phyloP scores from a whole-genome alignment of 2,888 invertebrate species.

The Thymelicus sylvestris region DNA sequence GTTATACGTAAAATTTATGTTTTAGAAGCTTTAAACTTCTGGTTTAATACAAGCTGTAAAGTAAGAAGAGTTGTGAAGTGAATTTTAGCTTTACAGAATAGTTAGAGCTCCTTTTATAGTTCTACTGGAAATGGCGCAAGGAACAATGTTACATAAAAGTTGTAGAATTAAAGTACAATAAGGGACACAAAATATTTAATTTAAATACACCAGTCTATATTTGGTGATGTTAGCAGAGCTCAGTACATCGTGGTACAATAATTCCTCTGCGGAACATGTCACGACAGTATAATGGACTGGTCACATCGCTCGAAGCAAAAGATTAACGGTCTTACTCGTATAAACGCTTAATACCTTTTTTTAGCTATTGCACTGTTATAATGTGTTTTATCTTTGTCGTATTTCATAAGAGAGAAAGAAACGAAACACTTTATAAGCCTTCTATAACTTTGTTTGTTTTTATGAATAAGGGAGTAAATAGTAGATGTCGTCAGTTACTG shows the following conservation, averaged over 20 bases:
- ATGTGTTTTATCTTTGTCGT: too few species aligned
- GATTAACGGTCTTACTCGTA: background rate
- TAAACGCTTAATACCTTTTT: too few species aligned
- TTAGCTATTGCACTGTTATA: too few species aligned
- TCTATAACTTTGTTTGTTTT: too few species aligned
- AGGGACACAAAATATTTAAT: slow-evolving; percentile 11
- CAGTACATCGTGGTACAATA: slow-evolving; percentile 28
- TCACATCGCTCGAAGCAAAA: background rate
- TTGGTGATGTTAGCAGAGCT: slow-evolving; percentile 29
- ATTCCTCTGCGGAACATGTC: slow-evolving; percentile 23
- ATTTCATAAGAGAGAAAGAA: too few species aligned
- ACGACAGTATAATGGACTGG: slow-evolving; percentile 3
- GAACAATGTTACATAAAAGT: slow-evolving; percentile 5
- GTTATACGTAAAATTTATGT: slow-evolving; percentile 1
- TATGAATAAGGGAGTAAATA: too few species aligned
- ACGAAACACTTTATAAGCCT: too few species aligned
- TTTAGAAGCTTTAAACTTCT: background rate
- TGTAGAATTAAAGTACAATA: background rate
- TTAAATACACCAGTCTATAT: slow-evolving; percentile 21
- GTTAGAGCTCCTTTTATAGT: background rate
- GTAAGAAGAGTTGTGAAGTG: slow-evolving; percentile 4
- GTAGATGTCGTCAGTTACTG: too few species aligned
- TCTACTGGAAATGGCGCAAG: background rate
- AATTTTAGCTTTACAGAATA: slow-evolving; percentile 6
- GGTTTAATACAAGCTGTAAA: slow-evolving; percentile 1